phyloP scores from a whole-genome alignment of 2,888 invertebrate genomes.

The Euplexia lucipara region DNA sequence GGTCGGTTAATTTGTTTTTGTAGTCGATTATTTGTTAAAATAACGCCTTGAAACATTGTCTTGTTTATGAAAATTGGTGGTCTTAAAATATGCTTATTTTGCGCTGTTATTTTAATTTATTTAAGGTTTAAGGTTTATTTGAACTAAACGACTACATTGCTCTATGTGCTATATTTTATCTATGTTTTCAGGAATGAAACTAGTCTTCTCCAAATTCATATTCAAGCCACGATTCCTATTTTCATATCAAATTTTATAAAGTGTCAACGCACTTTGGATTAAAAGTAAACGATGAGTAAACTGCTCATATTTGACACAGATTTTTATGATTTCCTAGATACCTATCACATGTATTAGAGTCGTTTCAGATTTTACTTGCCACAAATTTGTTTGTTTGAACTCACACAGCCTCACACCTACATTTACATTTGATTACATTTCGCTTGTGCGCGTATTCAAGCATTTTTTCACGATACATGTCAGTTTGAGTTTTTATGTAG shows the following conservation, averaged over 20 bases:
- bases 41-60: constrained; percentile 15
- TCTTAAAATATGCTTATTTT: constrained; percentile 26
- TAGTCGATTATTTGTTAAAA: constrained; percentile 42
- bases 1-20: constrained; percentile 44
- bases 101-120: neutral
- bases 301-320: constrained; percentile 12
- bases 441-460: neutral
- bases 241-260: constrained; percentile 15
- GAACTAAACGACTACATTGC: neutral
- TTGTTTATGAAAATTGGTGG: constrained; percentile 25
- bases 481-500: neutral
- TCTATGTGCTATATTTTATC: constrained; percentile 13
- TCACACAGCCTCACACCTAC: neutral
- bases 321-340: constrained; percentile 14
- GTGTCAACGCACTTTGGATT: constrained; percentile 35
- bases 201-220: constrained; percentile 4
- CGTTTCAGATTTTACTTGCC: neutral
- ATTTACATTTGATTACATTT: neutral
- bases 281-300: constrained; percentile 13
- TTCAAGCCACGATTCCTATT: constrained; percentile 8
- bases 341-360: neutral
- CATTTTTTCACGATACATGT: neutral
- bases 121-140: constrained; percentile 4
- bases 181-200: constrained; percentile 4
- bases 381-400: no score